A percentile compares a stretch with the other conserved stretches of the same genome.
Conservation (phyloP, 1,140 invertebrate species). For the Bombus sibiricus region DNA sequence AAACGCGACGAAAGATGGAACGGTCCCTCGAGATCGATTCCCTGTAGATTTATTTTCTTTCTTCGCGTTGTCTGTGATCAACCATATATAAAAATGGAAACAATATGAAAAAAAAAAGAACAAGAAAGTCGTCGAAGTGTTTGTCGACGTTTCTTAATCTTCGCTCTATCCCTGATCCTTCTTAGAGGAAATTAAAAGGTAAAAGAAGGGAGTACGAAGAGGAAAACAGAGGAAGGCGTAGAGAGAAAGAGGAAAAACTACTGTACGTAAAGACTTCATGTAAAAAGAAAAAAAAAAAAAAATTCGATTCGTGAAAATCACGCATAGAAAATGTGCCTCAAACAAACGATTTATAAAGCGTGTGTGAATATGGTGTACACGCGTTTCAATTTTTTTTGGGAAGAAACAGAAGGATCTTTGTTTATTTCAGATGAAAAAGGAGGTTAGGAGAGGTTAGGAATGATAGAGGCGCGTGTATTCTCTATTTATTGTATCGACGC, state of each 20-base stretch:
- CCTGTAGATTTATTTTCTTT: not conserved
- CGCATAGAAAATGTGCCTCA: conserved; percentile 50
- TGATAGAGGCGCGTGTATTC: not conserved
- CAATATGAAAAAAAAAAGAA: not conserved
- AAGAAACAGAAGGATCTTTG: not conserved
- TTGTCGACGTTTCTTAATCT: not conserved
- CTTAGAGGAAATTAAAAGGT: not conserved
- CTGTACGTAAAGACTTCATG: too few relatives aligned
- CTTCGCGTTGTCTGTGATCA: conserved; percentile 49
- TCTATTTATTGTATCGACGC: not conserved
- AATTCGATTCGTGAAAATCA: conserved; percentile 2
- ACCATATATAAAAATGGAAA: conserved; percentile 10
- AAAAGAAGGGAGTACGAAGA: not conserved
- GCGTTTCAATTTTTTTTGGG: not conserved
- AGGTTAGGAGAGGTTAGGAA: not conserved
- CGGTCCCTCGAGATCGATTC: not conserved
- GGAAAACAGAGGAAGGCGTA: not conserved
- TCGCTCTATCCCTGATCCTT: not conserved
- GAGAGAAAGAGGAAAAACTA: not conserved
- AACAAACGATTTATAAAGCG: conserved; percentile 32
- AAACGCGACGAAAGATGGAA: not conserved
- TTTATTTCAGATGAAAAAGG: not conserved
- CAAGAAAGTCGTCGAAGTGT: conserved; percentile 1
- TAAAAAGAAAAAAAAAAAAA: not conserved
- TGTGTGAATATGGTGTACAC: conserved; percentile 8